Evolutionary conservation across 92 coral and sea anemone genomes (phyloP).

Genomic region (Ricordea florida): DNA sequence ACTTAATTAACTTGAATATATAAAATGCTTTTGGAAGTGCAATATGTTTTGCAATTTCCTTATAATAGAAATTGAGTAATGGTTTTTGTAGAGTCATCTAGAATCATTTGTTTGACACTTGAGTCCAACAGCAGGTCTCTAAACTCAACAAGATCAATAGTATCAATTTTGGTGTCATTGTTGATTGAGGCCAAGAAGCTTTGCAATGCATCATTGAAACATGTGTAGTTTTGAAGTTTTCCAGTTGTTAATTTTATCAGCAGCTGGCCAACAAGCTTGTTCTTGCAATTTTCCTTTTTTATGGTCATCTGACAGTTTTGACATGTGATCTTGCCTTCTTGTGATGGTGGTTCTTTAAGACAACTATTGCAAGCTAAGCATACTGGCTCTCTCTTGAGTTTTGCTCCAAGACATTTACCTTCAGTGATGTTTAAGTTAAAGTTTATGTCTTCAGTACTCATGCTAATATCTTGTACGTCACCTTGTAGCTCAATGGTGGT

Average conservation of each 20-base stretch:
- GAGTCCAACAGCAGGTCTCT: slow-evolving; percentile 23
- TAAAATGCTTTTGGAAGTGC: too few relatives aligned
- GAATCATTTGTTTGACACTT: slow-evolving; percentile 30
- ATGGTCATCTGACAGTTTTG: slow-evolving; percentile 59
- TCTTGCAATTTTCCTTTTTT: slow-evolving; percentile 44
- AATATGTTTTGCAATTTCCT: too few relatives aligned
- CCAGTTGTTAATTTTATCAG: slow-evolving; percentile 48
- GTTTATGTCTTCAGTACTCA: slow-evolving; percentile 65
- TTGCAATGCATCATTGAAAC: slow-evolving; percentile 65
- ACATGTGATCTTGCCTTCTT: slow-evolving; percentile 42
- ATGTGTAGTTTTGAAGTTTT: slow-evolving; percentile 56
- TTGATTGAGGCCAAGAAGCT: slow-evolving; percentile 56
- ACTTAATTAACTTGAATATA: too few relatives aligned
- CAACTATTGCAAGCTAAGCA: slow-evolving; percentile 63
- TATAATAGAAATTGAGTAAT: slow-evolving; percentile 26
- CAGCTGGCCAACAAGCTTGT: slow-evolving; percentile 63
- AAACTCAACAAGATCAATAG: slow-evolving; percentile 41
- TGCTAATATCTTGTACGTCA: slow-evolving; percentile 57
- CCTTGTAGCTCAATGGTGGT: slow-evolving; percentile 53
- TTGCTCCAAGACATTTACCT: slow-evolving; percentile 63
- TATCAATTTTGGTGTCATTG: slow-evolving; percentile 17
- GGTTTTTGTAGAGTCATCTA: slow-evolving; percentile 27
- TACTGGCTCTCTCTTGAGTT: slow-evolving; percentile 57
- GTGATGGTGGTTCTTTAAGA: slow-evolving; percentile 49
- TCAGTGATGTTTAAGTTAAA: slow-evolving; percentile 54